Conservation (phyloP, 92 coral and sea anemone genomes). For the Chrysogorgia sp. region DNA sequence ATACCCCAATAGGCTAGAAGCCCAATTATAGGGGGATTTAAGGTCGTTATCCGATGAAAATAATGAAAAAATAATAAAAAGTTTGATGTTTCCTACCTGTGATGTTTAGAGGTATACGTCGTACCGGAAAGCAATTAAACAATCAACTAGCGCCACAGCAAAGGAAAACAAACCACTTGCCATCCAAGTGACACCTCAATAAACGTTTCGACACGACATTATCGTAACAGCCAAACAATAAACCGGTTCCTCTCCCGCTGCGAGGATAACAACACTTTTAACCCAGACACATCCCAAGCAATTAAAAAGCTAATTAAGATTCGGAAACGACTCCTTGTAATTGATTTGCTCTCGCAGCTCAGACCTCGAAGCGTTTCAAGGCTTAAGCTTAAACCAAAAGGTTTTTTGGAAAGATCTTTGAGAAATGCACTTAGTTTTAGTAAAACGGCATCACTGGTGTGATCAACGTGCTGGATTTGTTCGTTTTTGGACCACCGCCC, state of each 20-base stretch:
- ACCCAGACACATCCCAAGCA: conserved; percentile 6
- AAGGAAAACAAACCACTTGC: not conserved
- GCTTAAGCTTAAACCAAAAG: not conserved
- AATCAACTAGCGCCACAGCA: not conserved
- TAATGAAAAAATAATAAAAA: no score
- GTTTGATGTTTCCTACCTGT: no score
- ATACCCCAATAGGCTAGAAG: no score
- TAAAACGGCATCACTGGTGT: not conserved
- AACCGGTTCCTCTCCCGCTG: not conserved
- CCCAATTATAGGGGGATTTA: no score
- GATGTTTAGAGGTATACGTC: no score
- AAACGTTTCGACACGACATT: not conserved
- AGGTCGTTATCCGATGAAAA: no score
- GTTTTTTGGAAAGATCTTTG: not conserved
- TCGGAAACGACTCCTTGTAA: conserved; percentile 19
- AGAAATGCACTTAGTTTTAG: no score
- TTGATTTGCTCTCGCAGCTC: conserved; percentile 4
- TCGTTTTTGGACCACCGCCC: no score
- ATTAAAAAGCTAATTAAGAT: conserved; percentile 6
- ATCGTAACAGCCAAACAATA: no score
- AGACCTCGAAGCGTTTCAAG: not conserved
- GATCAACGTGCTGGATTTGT: not conserved
- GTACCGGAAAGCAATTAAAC: no score
- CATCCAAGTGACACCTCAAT: not conserved
- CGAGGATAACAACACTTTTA: not conserved